Evolutionary conservation across 2,113 vertebrate species (phyloP), one percentile per base, ranked within the genome.

Genomic region (Rhombomys opimus): DNA sequence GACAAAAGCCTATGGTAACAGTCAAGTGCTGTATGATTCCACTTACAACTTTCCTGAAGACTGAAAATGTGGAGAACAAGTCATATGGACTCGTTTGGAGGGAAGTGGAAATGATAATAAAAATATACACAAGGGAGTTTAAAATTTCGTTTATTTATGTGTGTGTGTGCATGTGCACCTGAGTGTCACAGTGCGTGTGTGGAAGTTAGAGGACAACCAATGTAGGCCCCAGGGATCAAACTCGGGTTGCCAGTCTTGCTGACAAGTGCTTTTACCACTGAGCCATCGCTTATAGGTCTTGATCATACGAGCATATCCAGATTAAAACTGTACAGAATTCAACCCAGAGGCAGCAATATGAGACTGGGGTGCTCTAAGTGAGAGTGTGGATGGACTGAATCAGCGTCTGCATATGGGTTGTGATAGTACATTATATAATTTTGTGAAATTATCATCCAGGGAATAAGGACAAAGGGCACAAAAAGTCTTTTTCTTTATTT

Each of bases 321-420:
- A 32, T 75, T 67, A 77, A 38, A 61, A 12, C 14, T 38, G 54
- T 7, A 12, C 4, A 4, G 32, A 54, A 15, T 38, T 18, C 61
- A 52, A 63, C 30, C 13, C 88, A 65, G 18, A 63, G 6, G 54
- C 32, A 25, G 17, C 13, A 30, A 23, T 11, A 73, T 9, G 72
- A 35, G 35, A 32, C 25, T 3, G 3, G 2, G n/a, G 38, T 12
- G 41, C 17, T 41, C 59, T 1, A 1, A 7, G 4, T 25, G 20
- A 17, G 35, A 30, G 2, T 7, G 4, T 0, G 0, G 63, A 4
- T 10, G 1, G 38, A 12, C 7, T 4, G 11, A 27, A 18, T 32
- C n/a, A 0, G 5, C 22, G 41, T 65, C 65, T 20, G 0, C 0
- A 0, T 25, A 18, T 52, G 22, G 4, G 46, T 17, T 61, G 2